A percentile compares a stretch with the other conserved stretches of the same genome.
phyloP scores from a whole-genome alignment of 2,113 vertebrate species.

The Equus quagga region DNA sequence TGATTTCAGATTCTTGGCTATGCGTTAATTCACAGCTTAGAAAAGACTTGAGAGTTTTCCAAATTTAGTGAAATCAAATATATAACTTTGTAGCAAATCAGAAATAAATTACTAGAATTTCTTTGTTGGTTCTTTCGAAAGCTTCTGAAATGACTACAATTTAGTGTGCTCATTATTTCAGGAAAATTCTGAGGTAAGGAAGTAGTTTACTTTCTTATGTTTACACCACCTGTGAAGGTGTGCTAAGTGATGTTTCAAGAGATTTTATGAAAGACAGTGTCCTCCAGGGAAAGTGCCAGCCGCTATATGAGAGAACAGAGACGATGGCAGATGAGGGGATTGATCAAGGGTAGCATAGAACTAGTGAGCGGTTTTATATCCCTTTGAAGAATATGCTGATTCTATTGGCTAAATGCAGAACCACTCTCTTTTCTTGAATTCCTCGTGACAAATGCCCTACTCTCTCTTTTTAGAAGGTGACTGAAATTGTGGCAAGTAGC shows the following conservation, averaged over 20 bases:
- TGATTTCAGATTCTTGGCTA: conserved; percentile 25
- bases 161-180: conserved; percentile 5
- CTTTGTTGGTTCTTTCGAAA: neutral
- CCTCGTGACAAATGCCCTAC: neutral
- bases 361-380: neutral
- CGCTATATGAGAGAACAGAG: conserved; percentile 3
- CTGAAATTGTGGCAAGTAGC: neutral
- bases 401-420: conserved; percentile 31
- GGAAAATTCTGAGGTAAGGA: neutral
- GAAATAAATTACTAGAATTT: conserved; percentile 44
- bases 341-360: neutral
- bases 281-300: neutral
- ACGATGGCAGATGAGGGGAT: neutral
- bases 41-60: neutral
- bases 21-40: conserved; percentile 43
- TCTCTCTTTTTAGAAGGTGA: neutral
- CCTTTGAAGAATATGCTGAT: neutral
- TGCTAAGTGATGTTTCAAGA: neutral
- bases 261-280: conserved; percentile 39
- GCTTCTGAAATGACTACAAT: neutral
- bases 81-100: neutral
- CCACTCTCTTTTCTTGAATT: conserved; percentile 34
- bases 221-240: conserved; percentile 9
- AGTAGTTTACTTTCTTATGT: neutral
- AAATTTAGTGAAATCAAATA: conserved; percentile 55